Evolutionary conservation across 2,113 vertebrate species (phyloP).

Genomic region (Aegithalos caudatus): DNA sequence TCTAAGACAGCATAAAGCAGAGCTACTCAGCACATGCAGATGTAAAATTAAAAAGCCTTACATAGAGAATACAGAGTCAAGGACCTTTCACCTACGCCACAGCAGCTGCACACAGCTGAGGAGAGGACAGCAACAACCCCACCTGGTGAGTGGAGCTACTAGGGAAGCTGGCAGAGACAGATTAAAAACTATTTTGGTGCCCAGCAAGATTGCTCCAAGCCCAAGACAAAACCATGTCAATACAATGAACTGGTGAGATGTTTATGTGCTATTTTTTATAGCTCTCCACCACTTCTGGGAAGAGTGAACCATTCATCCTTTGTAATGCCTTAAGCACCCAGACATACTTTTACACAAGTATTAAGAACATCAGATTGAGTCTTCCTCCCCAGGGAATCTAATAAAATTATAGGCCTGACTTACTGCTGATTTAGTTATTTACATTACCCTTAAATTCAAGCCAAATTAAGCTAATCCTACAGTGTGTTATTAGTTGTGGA

Average conservation of each 20-base stretch:
- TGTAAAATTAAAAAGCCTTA: background rate
- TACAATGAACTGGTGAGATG: background rate
- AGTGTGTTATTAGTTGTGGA: background rate
- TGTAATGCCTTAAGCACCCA: background rate
- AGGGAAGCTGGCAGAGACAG: background rate
- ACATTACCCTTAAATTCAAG: background rate
- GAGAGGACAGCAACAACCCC: background rate
- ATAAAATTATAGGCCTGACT: background rate
- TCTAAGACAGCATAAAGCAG: background rate
- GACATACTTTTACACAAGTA: background rate
- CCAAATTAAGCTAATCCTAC: background rate
- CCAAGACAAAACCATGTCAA: slow-evolving; percentile 13
- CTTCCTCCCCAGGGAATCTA: background rate
- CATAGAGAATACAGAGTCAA: background rate
- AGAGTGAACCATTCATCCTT: background rate
- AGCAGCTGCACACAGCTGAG: background rate
- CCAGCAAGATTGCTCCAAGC: background rate
- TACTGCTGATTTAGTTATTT: background rate
- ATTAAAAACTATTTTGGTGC: background rate
- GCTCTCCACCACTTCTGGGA: background rate
- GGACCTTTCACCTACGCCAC: background rate
- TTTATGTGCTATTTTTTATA: background rate
- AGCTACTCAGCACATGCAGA: background rate
- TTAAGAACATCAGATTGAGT: background rate
- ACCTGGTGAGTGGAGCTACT: background rate